phyloP scores from a whole-genome alignment of 2,888 invertebrate species.

The Eristalinus sepulchralis region DNA sequence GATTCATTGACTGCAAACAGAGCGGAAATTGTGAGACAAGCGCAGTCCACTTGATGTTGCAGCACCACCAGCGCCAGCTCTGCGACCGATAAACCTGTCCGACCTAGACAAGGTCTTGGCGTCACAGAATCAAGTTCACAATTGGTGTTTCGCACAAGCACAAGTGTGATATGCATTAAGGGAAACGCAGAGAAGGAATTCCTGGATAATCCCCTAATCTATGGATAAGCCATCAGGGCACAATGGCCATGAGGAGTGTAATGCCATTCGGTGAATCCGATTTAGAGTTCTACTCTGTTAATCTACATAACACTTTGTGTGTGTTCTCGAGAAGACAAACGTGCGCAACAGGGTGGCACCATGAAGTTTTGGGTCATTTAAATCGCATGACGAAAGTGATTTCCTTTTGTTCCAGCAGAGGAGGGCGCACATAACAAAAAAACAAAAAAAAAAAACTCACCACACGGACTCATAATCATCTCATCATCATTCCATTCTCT shows the following conservation, averaged over 20 bases:
- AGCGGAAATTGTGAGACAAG: slow-evolving; percentile 51
- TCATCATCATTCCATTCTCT: slow-evolving; percentile 65
- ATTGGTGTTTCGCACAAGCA: slow-evolving; percentile 20
- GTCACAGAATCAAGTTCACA: slow-evolving; percentile 54
- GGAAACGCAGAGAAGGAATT: not conserved
- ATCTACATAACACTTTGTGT: slow-evolving; percentile 63
- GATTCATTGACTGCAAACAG: slow-evolving; percentile 69
- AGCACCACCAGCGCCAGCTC: not conserved
- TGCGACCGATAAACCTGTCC: slow-evolving; percentile 33
- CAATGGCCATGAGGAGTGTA: slow-evolving; percentile 47
- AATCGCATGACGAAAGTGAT: slow-evolving; percentile 71
- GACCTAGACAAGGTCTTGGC: slow-evolving; percentile 51
- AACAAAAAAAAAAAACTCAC: slow-evolving; percentile 1
- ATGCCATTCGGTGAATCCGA: slow-evolving; percentile 64
- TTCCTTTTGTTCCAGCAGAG: slow-evolving; percentile 57
- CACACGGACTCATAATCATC: slow-evolving; percentile 57
- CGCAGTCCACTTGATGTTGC: slow-evolving; percentile 42
- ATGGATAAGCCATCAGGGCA: slow-evolving; percentile 1
- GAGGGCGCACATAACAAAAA: not conserved
- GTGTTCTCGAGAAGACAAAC: slow-evolving; percentile 47
- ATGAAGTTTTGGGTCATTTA: slow-evolving; percentile 68
- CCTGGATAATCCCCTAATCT: slow-evolving; percentile 55
- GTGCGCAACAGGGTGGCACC: slow-evolving; percentile 47
- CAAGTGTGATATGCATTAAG: slow-evolving; percentile 14
- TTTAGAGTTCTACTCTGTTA: slow-evolving; percentile 22